Evolutionary conservation across 2,888 invertebrate species (phyloP).

Genomic region (Vanessa cardui): DNA sequence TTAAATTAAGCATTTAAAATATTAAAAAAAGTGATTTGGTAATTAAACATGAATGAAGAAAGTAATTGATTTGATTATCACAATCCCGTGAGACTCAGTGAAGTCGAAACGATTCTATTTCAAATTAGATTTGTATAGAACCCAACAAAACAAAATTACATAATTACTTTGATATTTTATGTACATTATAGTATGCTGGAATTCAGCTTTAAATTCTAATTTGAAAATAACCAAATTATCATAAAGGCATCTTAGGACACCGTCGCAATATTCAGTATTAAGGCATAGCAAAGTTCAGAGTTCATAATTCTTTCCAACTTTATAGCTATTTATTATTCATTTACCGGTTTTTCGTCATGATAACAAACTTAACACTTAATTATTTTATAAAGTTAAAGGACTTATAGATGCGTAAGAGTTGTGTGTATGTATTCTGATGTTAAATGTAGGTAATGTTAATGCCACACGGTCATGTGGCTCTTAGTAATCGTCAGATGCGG

Average conservation of each 20-base stretch:
- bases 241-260: slow-evolving; percentile 42
- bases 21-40: too few relatives aligned
- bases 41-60: too few relatives aligned
- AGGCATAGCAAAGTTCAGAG: slow-evolving; percentile 53
- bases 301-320: slow-evolving; percentile 42
- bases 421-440: slow-evolving; percentile 42
- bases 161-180: slow-evolving; percentile 41
- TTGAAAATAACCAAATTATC: slow-evolving; percentile 45
- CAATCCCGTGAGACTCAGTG: neutral
- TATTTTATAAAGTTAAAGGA: slow-evolving; percentile 33
- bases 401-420: slow-evolving; percentile 33
- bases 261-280: slow-evolving; percentile 46
- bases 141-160: slow-evolving; percentile 17
- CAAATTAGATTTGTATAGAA: neutral
- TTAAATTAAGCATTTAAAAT: too few relatives aligned
- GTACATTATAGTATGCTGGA: slow-evolving; percentile 22
- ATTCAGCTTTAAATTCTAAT: slow-evolving; percentile 29
- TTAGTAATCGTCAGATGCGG: slow-evolving; percentile 55
- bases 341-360: slow-evolving; percentile 28
- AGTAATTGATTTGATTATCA: too few relatives aligned
- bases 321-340: slow-evolving; percentile 16
- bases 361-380: slow-evolving; percentile 32
- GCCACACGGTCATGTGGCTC: slow-evolving; percentile 56
- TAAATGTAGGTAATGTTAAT: slow-evolving; percentile 61
- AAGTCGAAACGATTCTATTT: neutral